Evolutionary conservation across 2,797 vertebrate species (phyloP).

Genomic region (Pipistrellus nathusii): DNA sequence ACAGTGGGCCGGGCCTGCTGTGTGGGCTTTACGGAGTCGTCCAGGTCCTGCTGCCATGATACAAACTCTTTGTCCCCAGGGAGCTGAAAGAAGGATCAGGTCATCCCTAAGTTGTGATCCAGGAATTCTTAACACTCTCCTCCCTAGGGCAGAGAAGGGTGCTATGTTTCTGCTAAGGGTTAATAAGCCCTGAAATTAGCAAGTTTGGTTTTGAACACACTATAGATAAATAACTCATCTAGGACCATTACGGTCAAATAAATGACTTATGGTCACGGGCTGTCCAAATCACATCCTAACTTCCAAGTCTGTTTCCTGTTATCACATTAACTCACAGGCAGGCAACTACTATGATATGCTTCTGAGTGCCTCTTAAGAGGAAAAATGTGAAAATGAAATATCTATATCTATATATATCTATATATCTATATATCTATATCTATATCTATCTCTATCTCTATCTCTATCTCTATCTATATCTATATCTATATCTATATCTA

Average conservation of each 20-base stretch:
- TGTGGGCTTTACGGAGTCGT: slow-evolving; percentile 92
- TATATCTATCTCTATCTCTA: too few relatives aligned
- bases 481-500: too few relatives aligned
- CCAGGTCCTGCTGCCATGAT: slow-evolving; percentile 92
- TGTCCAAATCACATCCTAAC: background rate
- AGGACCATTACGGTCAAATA: background rate
- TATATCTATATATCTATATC: too few relatives aligned
- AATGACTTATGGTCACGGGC: background rate
- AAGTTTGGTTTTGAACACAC: slow-evolving; percentile 47
- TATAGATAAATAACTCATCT: background rate
- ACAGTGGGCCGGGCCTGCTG: slow-evolving; percentile 97
- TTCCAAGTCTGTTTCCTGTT: background rate
- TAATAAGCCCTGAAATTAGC: background rate
- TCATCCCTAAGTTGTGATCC: slow-evolving; percentile 73
- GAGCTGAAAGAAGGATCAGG: slow-evolving; percentile 84
- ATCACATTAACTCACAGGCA: background rate
- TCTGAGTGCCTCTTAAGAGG: background rate
- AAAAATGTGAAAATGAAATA: slow-evolving; percentile 49
- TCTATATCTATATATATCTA: too few relatives aligned
- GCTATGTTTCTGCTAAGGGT: background rate
- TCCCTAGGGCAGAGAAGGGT: background rate
- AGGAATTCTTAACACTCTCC: slow-evolving; percentile 58
- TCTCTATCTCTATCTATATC: too few relatives aligned
- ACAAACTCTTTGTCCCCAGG: slow-evolving; percentile 93
- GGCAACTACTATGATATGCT: background rate